Evolutionary conservation across 2,888 invertebrate species (phyloP), one percentile per base, ranked within the genome.

Genomic region (Thera obeliscata): DNA sequence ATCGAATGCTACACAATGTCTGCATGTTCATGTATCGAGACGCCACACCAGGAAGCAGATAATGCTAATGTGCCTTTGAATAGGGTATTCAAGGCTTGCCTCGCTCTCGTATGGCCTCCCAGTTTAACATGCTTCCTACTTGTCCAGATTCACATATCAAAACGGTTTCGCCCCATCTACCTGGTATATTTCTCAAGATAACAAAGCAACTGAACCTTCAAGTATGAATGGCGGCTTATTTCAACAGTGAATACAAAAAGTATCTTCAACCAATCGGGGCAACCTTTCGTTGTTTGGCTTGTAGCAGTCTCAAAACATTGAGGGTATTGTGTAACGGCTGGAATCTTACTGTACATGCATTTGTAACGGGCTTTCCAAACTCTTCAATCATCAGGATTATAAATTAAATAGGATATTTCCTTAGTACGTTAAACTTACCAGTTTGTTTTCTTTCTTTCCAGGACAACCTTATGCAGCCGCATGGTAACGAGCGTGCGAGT

Each of bases 381-480:
- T 78, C 82, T 81, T 82, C 78, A 78, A 70, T 80, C 75, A 74
- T 78, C 77, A 71, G 76, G 80, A 87, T 86, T 86, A 82, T 78
- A 82, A 86, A 84, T 85, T 62, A 76, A 61, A 61, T 55, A 76
- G 75, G 67, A 62, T 64, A 36, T 48, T 41, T 61, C 36, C 48
- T 65, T 38, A 33, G 66, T 70, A 62, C 61, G 68, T 72, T 73
- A 52, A 71, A 74, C 74, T 76, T 72, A 79, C 70, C 64, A 66
- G 66, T 80, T 77, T 57, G 70, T 75, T 89, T 86, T 85, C 76
- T 77, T 78, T 93, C 74, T 84, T 95, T 96, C 63, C 94, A 97
- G 97, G 96, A 97, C 94, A 95, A 95, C 89, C 94, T 97, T 87
- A 96, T 96, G 94, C 96, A 96, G 94, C 94, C 94, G 72, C 94